Percentiles rank a stretch among this genome's conserved stretches.
Evolutionary conservation across 1,140 invertebrate species (phyloP).

Genomic region (Drosophila carrolli): DNA sequence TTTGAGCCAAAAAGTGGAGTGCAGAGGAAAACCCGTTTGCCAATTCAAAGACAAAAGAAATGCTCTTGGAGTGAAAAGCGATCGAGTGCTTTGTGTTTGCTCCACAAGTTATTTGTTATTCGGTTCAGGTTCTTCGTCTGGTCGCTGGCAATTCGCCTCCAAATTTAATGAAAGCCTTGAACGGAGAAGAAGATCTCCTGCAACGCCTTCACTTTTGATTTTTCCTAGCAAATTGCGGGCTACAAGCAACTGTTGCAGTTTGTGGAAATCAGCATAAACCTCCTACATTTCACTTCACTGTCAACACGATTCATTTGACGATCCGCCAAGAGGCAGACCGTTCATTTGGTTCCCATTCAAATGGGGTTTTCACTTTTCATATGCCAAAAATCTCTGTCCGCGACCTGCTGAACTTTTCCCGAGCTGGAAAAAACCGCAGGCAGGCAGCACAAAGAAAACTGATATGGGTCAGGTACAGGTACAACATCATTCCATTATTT

Average conservation of each 20-base stretch:
- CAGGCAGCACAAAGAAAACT: slow-evolving; percentile 34
- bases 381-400: slow-evolving; percentile 45
- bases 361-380: slow-evolving; percentile 76
- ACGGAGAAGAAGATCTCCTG: slow-evolving; percentile 37
- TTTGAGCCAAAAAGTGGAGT: neutral
- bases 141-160: slow-evolving; percentile 35
- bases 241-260: slow-evolving; percentile 62
- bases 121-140: slow-evolving; percentile 12
- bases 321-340: slow-evolving; percentile 32
- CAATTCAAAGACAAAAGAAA: slow-evolving; percentile 51
- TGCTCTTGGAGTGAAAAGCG: slow-evolving; percentile 38
- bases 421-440: neutral
- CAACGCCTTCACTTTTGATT: slow-evolving; percentile 71
- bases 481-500: slow-evolving; percentile 71
- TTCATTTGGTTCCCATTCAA: slow-evolving; percentile 53
- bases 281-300: slow-evolving; percentile 67
- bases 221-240: slow-evolving; percentile 56
- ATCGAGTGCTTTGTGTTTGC: slow-evolving; percentile 65
- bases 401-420: slow-evolving; percentile 65
- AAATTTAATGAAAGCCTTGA: slow-evolving; percentile 72
- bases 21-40: slow-evolving; percentile 52
- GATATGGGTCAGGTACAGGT: slow-evolving; percentile 58
- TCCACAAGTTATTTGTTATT: slow-evolving; percentile 23
- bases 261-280: slow-evolving; percentile 66
- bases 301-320: slow-evolving; percentile 72